Evolutionary conservation across 2,888 invertebrate genomes (phyloP), one percentile per base, ranked within the genome.

Genomic region (Sphaerophoria taeniata): DNA sequence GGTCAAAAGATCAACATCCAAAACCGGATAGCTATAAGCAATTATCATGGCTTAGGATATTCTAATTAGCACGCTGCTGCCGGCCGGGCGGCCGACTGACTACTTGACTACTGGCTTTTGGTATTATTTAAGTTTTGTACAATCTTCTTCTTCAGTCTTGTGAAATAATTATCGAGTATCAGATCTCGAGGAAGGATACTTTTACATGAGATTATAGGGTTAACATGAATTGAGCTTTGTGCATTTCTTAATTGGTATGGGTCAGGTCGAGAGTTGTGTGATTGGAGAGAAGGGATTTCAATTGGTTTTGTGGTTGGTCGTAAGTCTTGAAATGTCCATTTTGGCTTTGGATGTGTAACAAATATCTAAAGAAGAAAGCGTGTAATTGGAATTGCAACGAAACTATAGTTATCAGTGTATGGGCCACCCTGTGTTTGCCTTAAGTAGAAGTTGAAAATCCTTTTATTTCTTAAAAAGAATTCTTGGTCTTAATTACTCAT

Each of bases 21-120:
- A 76, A 43, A 80, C 80, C 45, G 67, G 75, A 74, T 75, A 36
- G 65, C 70, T 67, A 71, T 9, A 71, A 75, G 80, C 79, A 84
- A 84, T 80, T 79, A 84, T 84, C 84, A 84, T 84, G 61, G 75
- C 84, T 80, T 76, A 72, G 55, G 75, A 84, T 84, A 84, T 84
- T 84, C 75, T 84, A 84, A 84, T 84, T 84, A 84, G 75, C 67
- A 72, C 72, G 80, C 80, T 67, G 75, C 72, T 56, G 75, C 75
- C 75, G 72, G 39, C 43, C 24, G 24, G 75, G 79, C 39, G 43
- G 43, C 43, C 24, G 24, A 24, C 43, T 43, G 9, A 43, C 43
- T 43, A 24, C 24, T 43, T 70, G 63, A 61, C 12, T 49, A 61
- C 49, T 65, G 34, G 43, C 47, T 12, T 31, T 58, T 51, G 39